Base-by-base conservation (phyloP, 1,140 invertebrate species). In the Liolophura sinensis region DNA sequence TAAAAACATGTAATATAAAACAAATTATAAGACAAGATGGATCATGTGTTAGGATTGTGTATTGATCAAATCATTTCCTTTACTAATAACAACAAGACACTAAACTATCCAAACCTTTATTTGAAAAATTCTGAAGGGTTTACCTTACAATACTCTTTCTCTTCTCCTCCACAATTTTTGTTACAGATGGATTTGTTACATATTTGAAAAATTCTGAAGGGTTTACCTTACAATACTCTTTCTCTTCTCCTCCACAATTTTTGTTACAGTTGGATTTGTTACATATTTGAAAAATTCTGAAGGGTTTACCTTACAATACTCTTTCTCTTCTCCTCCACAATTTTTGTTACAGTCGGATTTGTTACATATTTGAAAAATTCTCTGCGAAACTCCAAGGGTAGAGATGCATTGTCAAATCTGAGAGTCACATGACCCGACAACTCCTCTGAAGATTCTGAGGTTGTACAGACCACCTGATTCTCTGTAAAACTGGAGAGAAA, bases 1-100 rank as follows among this genome's bases (percentile, higher is more conserved):
- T 50, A 57, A 63, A 46, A 16, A n/a, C n/a, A 65, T 31, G 31
- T 61, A 47, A 57, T 16, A 51, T n/a, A 59, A 67, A 40, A 40
- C 31, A 40, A 40, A 40, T 40, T 40, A 40, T 9, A 40, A 40
- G 31, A 40, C 9, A 40, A 40, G 31, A 40, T 40, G 31, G 9
- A 40, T 40, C 3, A 40, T 40, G 31, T 40, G 31, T 40, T 40
- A 40, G 31, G 31, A 40, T n/a, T n/a, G n/a, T n/a, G 9, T 40
- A 40, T 40, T 40, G 31, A 3, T 9, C 31, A 40, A 40, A 40
- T 40, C 31, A 40, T 40, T 40, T 40, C 31, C 31, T 40, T n/a
- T n/a, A n/a, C n/a, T n/a, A n/a, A n/a, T n/a, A n/a, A n/a, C n/a
- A n/a, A n/a, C n/a, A n/a, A n/a, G n/a, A n/a, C n/a, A n/a, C n/a